Evolutionary conservation across 2,888 invertebrate genomes (phyloP), one percentile per base, ranked within the genome.

Genomic region (Hypercompe scribonia): DNA sequence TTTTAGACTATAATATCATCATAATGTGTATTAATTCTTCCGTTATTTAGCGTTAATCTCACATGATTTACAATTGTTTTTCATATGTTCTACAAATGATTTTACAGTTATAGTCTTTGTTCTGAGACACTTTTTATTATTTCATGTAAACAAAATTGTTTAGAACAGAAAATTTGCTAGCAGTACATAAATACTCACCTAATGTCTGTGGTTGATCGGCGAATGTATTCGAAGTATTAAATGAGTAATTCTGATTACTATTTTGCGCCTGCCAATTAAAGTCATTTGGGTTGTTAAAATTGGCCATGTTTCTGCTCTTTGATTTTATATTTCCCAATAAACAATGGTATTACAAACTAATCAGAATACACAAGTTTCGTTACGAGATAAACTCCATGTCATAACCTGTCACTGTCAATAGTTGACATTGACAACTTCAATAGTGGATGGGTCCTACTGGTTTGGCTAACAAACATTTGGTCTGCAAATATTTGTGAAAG

Each of bases 221-320:
- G 86, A 96, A 96, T 65, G 90, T 87, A 81, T 94, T 95, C 33
- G 94, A 87, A 65, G 92, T 86, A 76, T 96, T 96, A 77, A 95
- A 96, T 71, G 96, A 95, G 81, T 96, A 96, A 83, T 88, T 94
- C 85, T 93, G 94, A 77, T 89, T 92, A 75, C 86, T 91, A 81
- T 89, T 93, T 88, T 93, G 96, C 70, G 86, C 82, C 86, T 94
- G 95, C 96, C 95, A 96, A 28, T 92, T 89, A 80, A 86, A 95
- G 72, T 95, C 95, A 74, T 94, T 94, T 73, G 91, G 92, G 83
- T 95, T 93, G 70, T 89, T 91, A 78, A 84, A 95, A 81, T 92
- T 92, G n/a, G 95, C 91, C 95, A 95, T 95, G 24, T 68, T 84
- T 50, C 61, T 54, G 70, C 36, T 68, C 70, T 28, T 67, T 18